Conservation (phyloP, 1,140 invertebrate genomes). For the Rhopalosiphum padi region DNA sequence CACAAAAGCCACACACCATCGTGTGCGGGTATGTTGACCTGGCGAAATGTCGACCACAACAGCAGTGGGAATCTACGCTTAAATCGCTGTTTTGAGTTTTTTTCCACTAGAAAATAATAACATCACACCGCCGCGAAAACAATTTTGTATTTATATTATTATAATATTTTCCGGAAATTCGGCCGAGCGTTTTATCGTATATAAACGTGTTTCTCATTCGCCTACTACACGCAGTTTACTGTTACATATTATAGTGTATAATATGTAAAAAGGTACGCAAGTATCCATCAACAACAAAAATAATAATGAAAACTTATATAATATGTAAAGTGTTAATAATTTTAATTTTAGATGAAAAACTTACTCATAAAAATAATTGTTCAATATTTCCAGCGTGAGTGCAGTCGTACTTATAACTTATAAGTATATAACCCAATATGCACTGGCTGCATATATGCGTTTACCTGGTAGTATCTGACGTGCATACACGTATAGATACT, state of each 20-base stretch:
- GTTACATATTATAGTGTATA: not conserved
- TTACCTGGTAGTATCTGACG: not conserved
- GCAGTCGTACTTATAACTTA: too few relatives aligned
- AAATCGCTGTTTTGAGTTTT: not conserved
- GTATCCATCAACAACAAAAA: not conserved
- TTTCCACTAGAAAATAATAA: not conserved
- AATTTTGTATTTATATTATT: not conserved
- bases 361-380: not conserved
- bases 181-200: not conserved
- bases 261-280: not conserved
- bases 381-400: not conserved
- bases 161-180: constrained; percentile 1
- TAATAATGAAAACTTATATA: not conserved
- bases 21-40: constrained; percentile 11
- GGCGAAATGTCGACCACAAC: constrained; percentile 39
- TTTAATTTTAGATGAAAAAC: not conserved
- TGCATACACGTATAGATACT: not conserved
- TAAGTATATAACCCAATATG: not conserved
- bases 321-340: not conserved
- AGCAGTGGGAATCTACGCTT: not conserved
- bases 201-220: not conserved
- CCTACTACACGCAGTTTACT: not conserved
- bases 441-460: not conserved
- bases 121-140: not conserved
- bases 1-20: not conserved